Evolutionary conservation across 2,888 invertebrate genomes (phyloP), one percentile per base, ranked within the genome.

Genomic region (Nomada ferruginata): DNA sequence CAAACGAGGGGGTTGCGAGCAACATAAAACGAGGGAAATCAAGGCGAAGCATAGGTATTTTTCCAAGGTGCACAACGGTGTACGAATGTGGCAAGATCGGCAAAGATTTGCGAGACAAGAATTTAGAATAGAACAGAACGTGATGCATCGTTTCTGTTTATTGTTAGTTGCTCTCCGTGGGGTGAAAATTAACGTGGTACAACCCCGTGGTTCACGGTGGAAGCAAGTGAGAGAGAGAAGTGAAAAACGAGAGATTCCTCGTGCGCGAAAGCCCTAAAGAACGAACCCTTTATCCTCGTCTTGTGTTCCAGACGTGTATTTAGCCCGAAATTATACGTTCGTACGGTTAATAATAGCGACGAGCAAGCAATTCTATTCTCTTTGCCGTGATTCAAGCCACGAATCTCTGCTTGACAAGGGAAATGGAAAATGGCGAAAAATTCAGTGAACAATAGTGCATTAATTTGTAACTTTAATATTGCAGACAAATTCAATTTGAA

Each of bases 191-290:
- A 82, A 60, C 60, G 52, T 42, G 44, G 74, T 47, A 65, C 65
- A 65, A 53, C 52, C 72, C 42, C 23, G 64, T 13, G 36, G 60
- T 60, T 74, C 57, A 29, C 29, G 63, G 42, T 52, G 15, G 55
- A 26, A 42, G 9, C 18, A 26, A 36, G 5, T 11, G 15, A 20
- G 52, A 44, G 53, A 57, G 79, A 75, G 52, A 61, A 70, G 63
- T 72, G 70, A 57, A 72, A 63, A 82, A 82, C 50, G 75, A 68
- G 79, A 70, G 75, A 68, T 64, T 82, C 50, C 59, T 63, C 52
- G 68, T 36, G 71, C 75, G 64, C 64, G 59, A 72, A 65, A 69
- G 50, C 59, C 57, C 20, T 50, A 11, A 69, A 69, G 69, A 75
- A 42, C 44, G 47, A 53, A 36, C 29, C 55, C 52, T 53, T 52